Evolutionary conservation across 2,797 vertebrate species (phyloP).

Genomic region (Neomorphus geoffroyi): DNA sequence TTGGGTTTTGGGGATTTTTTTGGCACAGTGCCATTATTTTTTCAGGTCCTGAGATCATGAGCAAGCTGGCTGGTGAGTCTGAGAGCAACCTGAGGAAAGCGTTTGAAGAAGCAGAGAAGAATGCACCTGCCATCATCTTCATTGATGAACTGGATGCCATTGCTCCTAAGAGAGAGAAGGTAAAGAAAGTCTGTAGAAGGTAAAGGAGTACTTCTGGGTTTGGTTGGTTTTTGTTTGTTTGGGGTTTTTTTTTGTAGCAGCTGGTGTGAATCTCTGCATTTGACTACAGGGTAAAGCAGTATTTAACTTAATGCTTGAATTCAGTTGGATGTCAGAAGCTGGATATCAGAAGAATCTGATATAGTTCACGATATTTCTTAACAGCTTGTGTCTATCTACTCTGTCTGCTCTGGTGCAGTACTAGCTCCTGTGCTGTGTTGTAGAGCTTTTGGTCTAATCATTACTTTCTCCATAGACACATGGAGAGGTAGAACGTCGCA

Average conservation of each 20-base stretch:
- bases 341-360: background rate
- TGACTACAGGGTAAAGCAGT: background rate
- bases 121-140: conserved; percentile 98
- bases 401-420: accelerated
- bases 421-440: accelerated
- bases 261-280: background rate
- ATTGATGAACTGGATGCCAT: conserved; percentile 98
- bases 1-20: background rate
- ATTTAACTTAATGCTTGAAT: accelerated
- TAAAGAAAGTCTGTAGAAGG: conserved; percentile 57
- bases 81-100: conserved; percentile 99
- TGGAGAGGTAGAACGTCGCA: conserved; percentile 96
- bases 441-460: background rate
- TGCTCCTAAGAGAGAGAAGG: conserved; percentile 98
- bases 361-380: accelerated
- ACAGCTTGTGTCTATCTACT: accelerated
- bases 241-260: background rate
- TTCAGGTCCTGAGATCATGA: conserved; percentile 98
- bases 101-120: conserved; percentile 98
- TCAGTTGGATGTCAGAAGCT: background rate
- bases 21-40: background rate
- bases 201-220: accelerated
- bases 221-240: too few species aligned
- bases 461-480: conserved; percentile 83
- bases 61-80: conserved; percentile 97